These are phyloP conservation scores for Apomyelois bistriatella DNA, from an alignment of 2,888 invertebrate genomes.

Conservation along the genomic window DNA sequence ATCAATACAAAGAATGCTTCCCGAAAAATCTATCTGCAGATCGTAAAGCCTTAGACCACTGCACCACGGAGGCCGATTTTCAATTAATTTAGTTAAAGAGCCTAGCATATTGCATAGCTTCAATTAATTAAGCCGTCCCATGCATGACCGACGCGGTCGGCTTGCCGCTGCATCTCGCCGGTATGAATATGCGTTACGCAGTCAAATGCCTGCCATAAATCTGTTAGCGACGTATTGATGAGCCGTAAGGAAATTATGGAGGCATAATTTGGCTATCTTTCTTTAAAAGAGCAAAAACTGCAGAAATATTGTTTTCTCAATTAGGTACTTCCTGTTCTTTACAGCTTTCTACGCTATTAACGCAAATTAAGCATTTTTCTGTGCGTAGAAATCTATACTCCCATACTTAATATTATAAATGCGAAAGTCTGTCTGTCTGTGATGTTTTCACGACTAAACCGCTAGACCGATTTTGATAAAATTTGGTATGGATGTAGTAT, in stretches of 20 bases:
- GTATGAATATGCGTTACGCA: conserved; percentile 11
- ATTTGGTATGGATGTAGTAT: too few relatives aligned
- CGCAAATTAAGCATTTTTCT: background rate
- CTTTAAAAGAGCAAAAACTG: background rate
- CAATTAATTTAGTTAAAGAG: background rate
- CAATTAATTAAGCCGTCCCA: conserved; percentile 4
- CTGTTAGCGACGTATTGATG: conserved; percentile 11
- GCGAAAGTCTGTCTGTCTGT: too few relatives aligned
- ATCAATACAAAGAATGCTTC: too few relatives aligned
- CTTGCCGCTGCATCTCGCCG: background rate
- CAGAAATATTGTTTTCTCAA: background rate
- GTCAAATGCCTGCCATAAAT: conserved; percentile 2
- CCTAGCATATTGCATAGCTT: background rate
- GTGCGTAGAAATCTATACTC: too few relatives aligned
- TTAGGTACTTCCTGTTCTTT: background rate
- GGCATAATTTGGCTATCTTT: conserved; percentile 13
- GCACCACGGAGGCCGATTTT: too few relatives aligned
- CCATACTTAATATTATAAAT: too few relatives aligned
- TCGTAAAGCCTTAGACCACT: too few relatives aligned
- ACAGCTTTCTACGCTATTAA: background rate
- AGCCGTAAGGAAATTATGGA: conserved; percentile 12
- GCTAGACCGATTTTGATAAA: too few relatives aligned
- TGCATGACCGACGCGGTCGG: conserved; percentile 10
- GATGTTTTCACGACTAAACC: too few relatives aligned
- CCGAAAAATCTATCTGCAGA: too few relatives aligned